Evolutionary conservation across 2,797 vertebrate genomes (phyloP).

Genomic region (Xenentodon cancila): DNA sequence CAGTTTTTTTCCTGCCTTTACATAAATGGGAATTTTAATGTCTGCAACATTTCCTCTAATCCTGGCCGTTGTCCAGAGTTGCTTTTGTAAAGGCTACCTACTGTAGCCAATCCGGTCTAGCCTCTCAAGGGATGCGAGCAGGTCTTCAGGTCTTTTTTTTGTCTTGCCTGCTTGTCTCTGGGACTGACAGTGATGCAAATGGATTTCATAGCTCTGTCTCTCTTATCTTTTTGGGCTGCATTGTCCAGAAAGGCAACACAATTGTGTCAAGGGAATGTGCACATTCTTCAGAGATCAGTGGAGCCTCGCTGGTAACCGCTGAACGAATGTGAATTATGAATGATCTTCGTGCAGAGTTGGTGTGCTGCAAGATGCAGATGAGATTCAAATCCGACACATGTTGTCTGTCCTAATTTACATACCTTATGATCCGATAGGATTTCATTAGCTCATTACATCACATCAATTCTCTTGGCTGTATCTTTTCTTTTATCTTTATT

Average conservation of each 20-base stretch:
- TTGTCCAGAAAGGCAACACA: slow-evolving; percentile 58
- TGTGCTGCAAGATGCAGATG: slow-evolving; percentile 45
- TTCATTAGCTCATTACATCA: slow-evolving; percentile 43
- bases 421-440: slow-evolving; percentile 46
- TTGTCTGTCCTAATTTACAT: slow-evolving; percentile 52
- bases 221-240: slow-evolving; percentile 42
- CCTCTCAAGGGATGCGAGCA: slow-evolving; percentile 26
- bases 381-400: slow-evolving; percentile 35
- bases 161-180: slow-evolving; percentile 38
- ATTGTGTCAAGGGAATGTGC: slow-evolving; percentile 45
- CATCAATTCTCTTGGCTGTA: slow-evolving; percentile 31
- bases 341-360: slow-evolving; percentile 30
- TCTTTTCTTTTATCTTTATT: slow-evolving; percentile 24
- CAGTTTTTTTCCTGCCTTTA: slow-evolving; percentile 45
- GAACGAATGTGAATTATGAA: slow-evolving; percentile 44
- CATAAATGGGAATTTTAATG: slow-evolving; percentile 54
- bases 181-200: slow-evolving; percentile 59
- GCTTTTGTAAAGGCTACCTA: slow-evolving; percentile 45
- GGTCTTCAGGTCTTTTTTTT: slow-evolving; percentile 33
- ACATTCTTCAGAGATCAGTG: slow-evolving; percentile 52
- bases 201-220: slow-evolving; percentile 30
- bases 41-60: slow-evolving; percentile 32
- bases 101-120: slow-evolving; percentile 13
- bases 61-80: slow-evolving; percentile 59
- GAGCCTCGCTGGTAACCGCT: slow-evolving; percentile 23